Evolutionary conservation across 23 tunicate genomes (phyloP), one percentile per base, ranked within the genome.

Genomic region (Trididemnum miniatum): DNA sequence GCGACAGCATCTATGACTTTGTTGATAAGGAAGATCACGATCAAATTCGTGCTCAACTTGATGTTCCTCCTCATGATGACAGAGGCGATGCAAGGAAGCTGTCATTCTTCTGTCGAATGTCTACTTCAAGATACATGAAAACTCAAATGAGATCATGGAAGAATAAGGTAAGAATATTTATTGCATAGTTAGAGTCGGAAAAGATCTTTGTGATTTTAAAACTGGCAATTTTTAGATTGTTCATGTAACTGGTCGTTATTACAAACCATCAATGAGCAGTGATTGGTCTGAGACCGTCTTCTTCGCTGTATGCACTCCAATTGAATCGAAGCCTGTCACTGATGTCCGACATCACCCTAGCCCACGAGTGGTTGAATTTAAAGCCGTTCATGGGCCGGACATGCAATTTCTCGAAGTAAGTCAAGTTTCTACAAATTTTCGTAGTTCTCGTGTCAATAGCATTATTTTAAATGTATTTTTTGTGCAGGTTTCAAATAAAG

Each of bases 71-170:
- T 20, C 97, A 91, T 35, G 80, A 78, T 36, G 97, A 91, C 28
- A 51, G 35, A 20, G 97, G 97, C 9, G 84, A 80, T 44, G 88
- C 86, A 32, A 82, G 91, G 35, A 74, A 76, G 32, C 76, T 93
- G 35, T 93, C 98, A 28, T 93, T 93, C 84, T 93, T 88, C 87
- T 93, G 98, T 81, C 71, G 98, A 65, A 93, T 93, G 98, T 80
- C 93, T 0, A 93, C 98, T 37, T 93, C 98, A 0, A 80, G 98
- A 35, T 93, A 93, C 87, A 93, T 93, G 98, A 93, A 93, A 34
- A 93, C 98, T 26, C 98, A 93, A 59, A 93, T 93, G 98, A 65
- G 98, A 72, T 88, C 93, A 32, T 93, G 98, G 98, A 93, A 93
- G 52, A 93, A 93, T 35, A 93, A 93, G 89, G 98, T 93, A 36